phyloP scores from a whole-genome alignment of 2,888 invertebrate species.

The Hemistola chrysoprasaria region DNA sequence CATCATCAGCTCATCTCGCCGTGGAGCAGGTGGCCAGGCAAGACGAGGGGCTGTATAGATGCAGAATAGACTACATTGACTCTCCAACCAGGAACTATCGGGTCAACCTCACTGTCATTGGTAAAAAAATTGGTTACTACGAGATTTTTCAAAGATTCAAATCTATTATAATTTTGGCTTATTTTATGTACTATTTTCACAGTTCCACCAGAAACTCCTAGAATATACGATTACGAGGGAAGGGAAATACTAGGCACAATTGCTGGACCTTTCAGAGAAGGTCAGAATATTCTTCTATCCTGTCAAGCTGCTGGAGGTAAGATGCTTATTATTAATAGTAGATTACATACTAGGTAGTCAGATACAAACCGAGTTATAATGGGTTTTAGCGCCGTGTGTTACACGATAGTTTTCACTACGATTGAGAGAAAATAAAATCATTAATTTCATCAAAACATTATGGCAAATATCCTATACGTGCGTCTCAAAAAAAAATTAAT shows the following conservation, averaged over 20 bases:
- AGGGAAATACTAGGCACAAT: constrained; percentile 87
- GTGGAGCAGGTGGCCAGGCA: constrained; percentile 86
- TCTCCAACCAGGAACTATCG: constrained; percentile 94
- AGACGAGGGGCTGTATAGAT: constrained; percentile 93
- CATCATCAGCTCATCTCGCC: constrained; percentile 87
- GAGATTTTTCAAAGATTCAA: no score
- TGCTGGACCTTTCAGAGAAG: constrained; percentile 94
- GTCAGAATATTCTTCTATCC: constrained; percentile 90
- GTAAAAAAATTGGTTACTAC: constrained; percentile 78
- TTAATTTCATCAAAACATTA: no score
- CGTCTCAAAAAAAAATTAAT: no score
- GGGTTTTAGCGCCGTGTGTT: no score
- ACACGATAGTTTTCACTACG: no score
- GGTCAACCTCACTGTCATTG: constrained; percentile 93
- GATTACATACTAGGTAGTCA: no score
- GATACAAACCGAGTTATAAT: no score
- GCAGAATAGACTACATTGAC: constrained; percentile 94
- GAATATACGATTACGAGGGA: constrained; percentile 92
- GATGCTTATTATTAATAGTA: constrained; percentile 1
- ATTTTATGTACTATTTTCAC: constrained; percentile 60
- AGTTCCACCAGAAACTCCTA: constrained; percentile 91
- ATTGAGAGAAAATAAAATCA: no score
- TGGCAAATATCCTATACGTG: no score
- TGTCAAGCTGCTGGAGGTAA: constrained; percentile 95
- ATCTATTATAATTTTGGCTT: no score